A percentile compares a stretch with the other conserved stretches of the same genome.
phyloP scores from a whole-genome alignment of 2,797 vertebrate genomes.

The Pampus argenteus region DNA sequence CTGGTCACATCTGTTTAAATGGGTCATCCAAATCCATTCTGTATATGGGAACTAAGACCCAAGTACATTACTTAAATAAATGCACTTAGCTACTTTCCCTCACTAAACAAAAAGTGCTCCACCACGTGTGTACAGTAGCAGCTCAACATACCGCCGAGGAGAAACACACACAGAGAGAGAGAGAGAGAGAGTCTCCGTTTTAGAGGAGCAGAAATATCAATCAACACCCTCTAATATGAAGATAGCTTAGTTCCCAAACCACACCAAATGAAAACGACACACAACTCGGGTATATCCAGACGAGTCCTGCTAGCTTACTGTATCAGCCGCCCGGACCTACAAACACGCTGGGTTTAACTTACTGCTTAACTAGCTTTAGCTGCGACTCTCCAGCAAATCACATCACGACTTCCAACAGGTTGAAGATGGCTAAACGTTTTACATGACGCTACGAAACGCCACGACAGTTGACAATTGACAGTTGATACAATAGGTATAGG shows the following conservation, averaged over 20 bases:
- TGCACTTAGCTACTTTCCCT: too few relatives aligned
- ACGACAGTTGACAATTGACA: background rate
- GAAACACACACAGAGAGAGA: too few relatives aligned
- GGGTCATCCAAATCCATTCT: too few relatives aligned
- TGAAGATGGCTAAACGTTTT: background rate
- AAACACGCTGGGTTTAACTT: background rate
- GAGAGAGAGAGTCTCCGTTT: too few relatives aligned
- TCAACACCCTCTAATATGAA: background rate
- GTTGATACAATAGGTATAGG: background rate
- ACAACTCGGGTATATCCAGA: background rate
- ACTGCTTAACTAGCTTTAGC: background rate
- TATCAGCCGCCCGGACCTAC: conserved; percentile 4
- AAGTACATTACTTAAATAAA: too few relatives aligned
- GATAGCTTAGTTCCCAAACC: background rate
- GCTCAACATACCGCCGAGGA: background rate
- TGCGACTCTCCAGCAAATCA: background rate
- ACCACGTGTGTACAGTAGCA: conserved; percentile 22
- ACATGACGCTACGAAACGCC: too few relatives aligned
- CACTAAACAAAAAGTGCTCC: background rate
- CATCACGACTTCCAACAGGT: background rate
- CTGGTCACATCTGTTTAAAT: too few relatives aligned
- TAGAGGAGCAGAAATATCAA: background rate
- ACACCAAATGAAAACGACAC: background rate
- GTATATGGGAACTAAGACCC: too few relatives aligned
- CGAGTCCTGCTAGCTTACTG: too few relatives aligned